Evolutionary conservation across 2,797 vertebrate species (phyloP).

Genomic region (Onychomys leucogaster): DNA sequence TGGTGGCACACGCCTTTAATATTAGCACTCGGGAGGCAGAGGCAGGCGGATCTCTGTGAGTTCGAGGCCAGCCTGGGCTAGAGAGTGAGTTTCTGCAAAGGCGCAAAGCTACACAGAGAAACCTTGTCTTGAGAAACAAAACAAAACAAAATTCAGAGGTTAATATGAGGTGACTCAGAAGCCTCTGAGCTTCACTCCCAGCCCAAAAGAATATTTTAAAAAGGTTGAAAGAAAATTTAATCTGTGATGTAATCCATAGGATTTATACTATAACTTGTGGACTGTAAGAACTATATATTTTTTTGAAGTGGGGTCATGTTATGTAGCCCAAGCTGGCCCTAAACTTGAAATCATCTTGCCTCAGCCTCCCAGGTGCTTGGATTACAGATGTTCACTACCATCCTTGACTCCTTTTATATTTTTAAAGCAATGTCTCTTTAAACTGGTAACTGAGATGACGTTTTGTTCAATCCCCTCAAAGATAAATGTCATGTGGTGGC

Average conservation of each 20-base stretch:
- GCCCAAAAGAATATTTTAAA: neutral
- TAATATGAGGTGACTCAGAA: neutral
- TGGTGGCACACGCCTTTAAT: no score
- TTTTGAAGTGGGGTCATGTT: neutral
- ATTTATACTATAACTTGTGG: slow-evolving; percentile 44
- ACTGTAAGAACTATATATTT: neutral
- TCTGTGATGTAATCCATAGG: slow-evolving; percentile 44
- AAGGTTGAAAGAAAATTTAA: neutral
- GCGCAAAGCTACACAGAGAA: no score
- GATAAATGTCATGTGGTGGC: slow-evolving; percentile 51
- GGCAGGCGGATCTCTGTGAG: no score
- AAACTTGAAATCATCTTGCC: neutral
- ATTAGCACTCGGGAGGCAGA: no score
- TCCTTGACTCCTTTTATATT: slow-evolving; percentile 15
- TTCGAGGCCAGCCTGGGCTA: no score
- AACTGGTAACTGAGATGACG: slow-evolving; percentile 28
- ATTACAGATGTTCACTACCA: neutral
- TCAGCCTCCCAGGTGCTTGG: neutral
- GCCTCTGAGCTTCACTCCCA: neutral
- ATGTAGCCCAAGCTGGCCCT: neutral
- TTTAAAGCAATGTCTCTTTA: slow-evolving; percentile 63
- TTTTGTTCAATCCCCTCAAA: slow-evolving; percentile 45
- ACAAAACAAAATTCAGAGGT: neutral
- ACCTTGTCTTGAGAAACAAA: neutral
- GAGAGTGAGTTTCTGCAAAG: no score